phyloP scores from a whole-genome alignment of 2,797 vertebrate species.

The Melanotaenia parkinsoni region DNA sequence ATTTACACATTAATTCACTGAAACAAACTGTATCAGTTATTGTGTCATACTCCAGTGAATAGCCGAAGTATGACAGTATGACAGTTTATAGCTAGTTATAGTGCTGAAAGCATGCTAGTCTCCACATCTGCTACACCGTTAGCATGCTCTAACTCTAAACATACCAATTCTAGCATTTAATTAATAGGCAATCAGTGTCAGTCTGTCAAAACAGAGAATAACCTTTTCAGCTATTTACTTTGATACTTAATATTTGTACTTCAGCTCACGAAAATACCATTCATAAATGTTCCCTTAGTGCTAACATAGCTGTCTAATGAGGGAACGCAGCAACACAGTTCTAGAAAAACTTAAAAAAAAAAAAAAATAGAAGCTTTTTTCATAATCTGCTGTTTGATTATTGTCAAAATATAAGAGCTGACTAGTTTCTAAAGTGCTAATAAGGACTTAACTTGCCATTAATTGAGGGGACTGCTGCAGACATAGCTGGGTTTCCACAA shows the following conservation, averaged over 20 bases:
- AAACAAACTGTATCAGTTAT: too few relatives aligned
- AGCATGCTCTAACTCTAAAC: too few relatives aligned
- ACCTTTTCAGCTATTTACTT: slow-evolving; percentile 3
- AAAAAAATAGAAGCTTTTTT: not conserved
- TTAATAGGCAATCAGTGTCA: slow-evolving; percentile 4
- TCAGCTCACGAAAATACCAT: slow-evolving; percentile 9
- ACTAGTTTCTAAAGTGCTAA: not conserved
- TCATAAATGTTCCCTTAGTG: not conserved
- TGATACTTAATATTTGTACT: slow-evolving; percentile 14
- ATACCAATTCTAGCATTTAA: not conserved
- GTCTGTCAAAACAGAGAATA: not conserved
- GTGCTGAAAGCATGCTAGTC: too few relatives aligned
- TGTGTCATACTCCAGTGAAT: too few relatives aligned
- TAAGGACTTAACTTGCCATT: not conserved
- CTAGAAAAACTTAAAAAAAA: slow-evolving; percentile 1
- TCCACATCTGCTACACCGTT: too few relatives aligned
- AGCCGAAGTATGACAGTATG: too few relatives aligned
- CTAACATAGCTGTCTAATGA: slow-evolving; percentile 22
- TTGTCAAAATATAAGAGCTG: not conserved
- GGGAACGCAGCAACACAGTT: slow-evolving; percentile 4
- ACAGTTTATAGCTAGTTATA: too few relatives aligned
- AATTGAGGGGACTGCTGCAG: not conserved
- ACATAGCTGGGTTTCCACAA: not conserved
- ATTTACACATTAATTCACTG: too few relatives aligned
- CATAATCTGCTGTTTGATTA: slow-evolving; percentile 10